Percentiles rank a stretch among this genome's conserved stretches.
Evolutionary conservation across 2,113 vertebrate species (phyloP).

Genomic region (Malurus alboscapulatus): DNA sequence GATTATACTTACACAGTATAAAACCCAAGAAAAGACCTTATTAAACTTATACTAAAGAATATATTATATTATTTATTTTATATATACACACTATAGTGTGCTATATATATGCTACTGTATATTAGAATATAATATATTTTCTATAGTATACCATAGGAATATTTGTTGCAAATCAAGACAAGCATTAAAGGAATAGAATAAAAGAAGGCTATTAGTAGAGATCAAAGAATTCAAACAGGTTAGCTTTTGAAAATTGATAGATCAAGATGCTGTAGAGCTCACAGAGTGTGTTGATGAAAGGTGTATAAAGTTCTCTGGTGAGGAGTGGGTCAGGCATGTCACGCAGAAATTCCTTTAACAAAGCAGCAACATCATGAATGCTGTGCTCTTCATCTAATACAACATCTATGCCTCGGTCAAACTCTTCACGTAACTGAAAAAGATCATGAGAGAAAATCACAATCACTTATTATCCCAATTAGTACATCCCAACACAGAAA

Average conservation of each 20-base stretch:
- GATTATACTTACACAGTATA: not conserved
- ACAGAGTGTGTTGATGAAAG: conserved; percentile 94
- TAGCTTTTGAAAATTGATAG: not conserved
- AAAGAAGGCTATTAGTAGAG: not conserved
- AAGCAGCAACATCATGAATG: conserved; percentile 92
- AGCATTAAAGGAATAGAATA: not conserved
- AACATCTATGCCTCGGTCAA: conserved; percentile 91
- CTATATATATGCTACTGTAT: not conserved
- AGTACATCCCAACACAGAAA: not conserved
- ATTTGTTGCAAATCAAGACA: not conserved
- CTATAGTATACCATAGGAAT: not conserved
- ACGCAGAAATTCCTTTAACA: conserved; percentile 95
- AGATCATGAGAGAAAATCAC: not conserved
- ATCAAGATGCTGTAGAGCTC: conserved; percentile 53
- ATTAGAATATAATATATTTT: not conserved
- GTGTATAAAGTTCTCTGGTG: conserved; percentile 92
- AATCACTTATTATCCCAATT: not conserved
- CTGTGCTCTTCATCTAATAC: conserved; percentile 90
- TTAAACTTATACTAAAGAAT: not conserved
- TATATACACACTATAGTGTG: not conserved
- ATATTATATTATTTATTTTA: not conserved
- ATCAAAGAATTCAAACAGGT: not conserved
- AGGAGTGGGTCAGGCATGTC: conserved; percentile 95
- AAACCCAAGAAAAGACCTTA: not conserved
- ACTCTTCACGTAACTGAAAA: conserved; percentile 90